Conservation (phyloP, 2,113 vertebrate genomes). For the zebrafish (Danio rerio) region DNA sequence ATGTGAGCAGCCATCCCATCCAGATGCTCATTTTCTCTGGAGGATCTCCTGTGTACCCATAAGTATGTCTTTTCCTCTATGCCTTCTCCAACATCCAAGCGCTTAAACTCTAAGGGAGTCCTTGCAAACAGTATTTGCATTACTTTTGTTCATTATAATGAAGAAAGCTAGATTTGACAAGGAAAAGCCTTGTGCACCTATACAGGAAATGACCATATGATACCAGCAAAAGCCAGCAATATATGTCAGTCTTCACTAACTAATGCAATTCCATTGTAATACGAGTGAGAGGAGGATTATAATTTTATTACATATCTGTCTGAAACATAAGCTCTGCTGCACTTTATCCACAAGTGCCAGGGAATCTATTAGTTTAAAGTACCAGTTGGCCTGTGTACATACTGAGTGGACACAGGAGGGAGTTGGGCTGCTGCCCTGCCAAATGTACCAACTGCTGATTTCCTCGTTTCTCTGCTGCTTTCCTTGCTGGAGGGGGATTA, state of each 20-base stretch:
- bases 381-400: constrained; percentile 82
- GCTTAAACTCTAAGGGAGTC: constrained; percentile 38
- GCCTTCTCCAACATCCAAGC: background rate
- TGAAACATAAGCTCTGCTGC: constrained; percentile 67
- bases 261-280: constrained; percentile 59
- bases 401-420: constrained; percentile 65
- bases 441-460: constrained; percentile 60
- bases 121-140: constrained; percentile 27
- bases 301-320: constrained; percentile 54
- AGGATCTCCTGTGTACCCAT: constrained; percentile 10
- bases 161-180: constrained; percentile 30
- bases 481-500: constrained; percentile 52
- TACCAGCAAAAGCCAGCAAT: constrained; percentile 24
- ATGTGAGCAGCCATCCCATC: background rate
- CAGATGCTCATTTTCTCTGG: background rate
- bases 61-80: background rate
- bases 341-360: constrained; percentile 76
- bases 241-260: constrained; percentile 49
- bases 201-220: constrained; percentile 38
- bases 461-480: constrained; percentile 46
- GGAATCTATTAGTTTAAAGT: constrained; percentile 85
- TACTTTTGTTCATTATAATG: constrained; percentile 41
- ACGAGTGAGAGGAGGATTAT: constrained; percentile 57
- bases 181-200: constrained; percentile 5
- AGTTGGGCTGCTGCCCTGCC: constrained; percentile 34